Conservation (phyloP, 92 coral and sea anemone species). For the Palythoa heliodiscus region DNA sequence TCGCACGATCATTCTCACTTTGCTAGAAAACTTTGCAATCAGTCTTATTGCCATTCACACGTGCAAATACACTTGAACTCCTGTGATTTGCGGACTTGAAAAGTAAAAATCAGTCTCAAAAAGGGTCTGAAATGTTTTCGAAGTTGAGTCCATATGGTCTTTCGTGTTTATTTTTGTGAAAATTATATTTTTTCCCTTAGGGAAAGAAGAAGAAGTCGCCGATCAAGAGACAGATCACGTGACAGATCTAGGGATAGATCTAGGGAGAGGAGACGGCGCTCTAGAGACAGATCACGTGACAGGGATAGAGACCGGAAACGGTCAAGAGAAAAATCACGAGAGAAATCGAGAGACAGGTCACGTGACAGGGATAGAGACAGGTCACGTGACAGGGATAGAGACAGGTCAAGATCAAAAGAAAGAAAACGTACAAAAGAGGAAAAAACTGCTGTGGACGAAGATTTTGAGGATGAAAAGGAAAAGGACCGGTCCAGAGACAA, state of each 20-base stretch:
- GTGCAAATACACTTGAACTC: too few relatives aligned
- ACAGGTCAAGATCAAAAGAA: constrained; percentile 61
- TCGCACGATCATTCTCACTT: too few relatives aligned
- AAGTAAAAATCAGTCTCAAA: too few relatives aligned
- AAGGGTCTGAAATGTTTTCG: too few relatives aligned
- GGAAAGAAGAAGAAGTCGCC: constrained; percentile 66
- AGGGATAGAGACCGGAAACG: constrained; percentile 49
- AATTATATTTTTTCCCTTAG: constrained; percentile 11
- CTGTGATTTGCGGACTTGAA: too few relatives aligned
- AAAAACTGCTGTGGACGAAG: constrained; percentile 39
- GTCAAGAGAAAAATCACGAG: constrained; percentile 67
- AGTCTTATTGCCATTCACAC: too few relatives aligned
- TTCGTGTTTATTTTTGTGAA: not conserved
- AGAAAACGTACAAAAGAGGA: constrained; percentile 45
- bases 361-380: constrained; percentile 43
- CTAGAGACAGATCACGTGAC: constrained; percentile 64
- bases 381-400: constrained; percentile 39
- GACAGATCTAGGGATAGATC: constrained; percentile 60
- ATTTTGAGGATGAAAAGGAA: constrained; percentile 41
- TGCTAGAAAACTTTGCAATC: too few relatives aligned
- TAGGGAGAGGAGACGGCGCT: constrained; percentile 58
- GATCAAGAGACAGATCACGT: constrained; percentile 61
- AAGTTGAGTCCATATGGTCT: too few relatives aligned
- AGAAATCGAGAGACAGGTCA: constrained; percentile 66
- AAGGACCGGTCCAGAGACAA: constrained; percentile 37